These are phyloP conservation scores for Bergia sp. DNA, from an alignment of 92 coral and sea anemone species.

Conservation along the genomic window DNA sequence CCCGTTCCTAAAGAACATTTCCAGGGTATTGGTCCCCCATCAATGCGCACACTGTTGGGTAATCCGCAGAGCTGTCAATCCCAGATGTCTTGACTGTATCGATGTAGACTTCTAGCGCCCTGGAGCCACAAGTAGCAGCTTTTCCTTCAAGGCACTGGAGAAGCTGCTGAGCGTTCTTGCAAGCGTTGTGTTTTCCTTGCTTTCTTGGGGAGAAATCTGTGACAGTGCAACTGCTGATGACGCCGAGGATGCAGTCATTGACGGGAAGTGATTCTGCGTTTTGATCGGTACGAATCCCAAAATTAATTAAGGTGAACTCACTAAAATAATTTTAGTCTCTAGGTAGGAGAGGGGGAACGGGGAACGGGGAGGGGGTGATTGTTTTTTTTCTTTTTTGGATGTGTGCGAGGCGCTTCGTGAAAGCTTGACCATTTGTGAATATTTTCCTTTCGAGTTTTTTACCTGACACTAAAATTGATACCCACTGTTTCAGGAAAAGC, in stretches of 20 bases:
- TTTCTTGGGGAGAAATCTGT: neutral
- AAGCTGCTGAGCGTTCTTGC: constrained; percentile 3
- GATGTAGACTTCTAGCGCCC: neutral
- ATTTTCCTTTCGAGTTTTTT: no score
- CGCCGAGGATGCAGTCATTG: constrained; percentile 27
- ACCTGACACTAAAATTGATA: no score
- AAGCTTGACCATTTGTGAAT: no score
- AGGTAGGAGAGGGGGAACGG: no score
- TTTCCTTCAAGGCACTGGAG: constrained; percentile 1
- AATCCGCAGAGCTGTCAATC: constrained; percentile 4
- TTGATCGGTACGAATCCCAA: neutral
- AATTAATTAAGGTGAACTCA: neutral
- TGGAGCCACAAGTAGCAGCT: constrained; percentile 6
- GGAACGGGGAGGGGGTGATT: no score
- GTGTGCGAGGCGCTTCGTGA: no score
- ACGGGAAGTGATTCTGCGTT: neutral
- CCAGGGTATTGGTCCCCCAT: neutral
- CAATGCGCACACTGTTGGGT: constrained; percentile 5
- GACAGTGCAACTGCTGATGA: neutral
- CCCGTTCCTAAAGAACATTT: neutral
- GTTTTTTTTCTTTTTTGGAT: no score
- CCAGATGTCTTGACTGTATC: neutral
- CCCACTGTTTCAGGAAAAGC: no score
- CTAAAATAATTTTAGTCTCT: no score
- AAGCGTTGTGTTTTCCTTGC: neutral